Percentiles rank a stretch among this genome's conserved stretches.
phyloP scores from a whole-genome alignment of 2,113 vertebrate genomes.

The Hippolais icterina region DNA sequence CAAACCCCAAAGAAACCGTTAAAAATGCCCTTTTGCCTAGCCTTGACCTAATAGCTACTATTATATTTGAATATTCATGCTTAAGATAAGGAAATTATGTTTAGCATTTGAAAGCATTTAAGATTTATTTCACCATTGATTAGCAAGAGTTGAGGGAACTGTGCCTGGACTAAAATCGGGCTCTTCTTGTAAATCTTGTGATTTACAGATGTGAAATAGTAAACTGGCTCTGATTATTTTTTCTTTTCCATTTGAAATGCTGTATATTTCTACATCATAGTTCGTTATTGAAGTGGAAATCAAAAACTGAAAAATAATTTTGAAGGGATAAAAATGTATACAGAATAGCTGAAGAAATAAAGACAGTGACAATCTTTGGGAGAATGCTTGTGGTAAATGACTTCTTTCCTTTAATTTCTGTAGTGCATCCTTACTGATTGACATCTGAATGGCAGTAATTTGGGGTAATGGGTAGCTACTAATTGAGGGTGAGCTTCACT shows the following conservation, averaged over 20 bases:
- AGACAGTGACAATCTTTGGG: constrained; percentile 26
- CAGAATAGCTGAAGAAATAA: neutral
- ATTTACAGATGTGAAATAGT: neutral
- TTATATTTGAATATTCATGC: constrained; percentile 27
- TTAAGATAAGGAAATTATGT: constrained; percentile 19
- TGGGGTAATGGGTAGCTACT: constrained; percentile 66
- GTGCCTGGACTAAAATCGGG: neutral
- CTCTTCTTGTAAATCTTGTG: neutral
- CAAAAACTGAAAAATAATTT: neutral
- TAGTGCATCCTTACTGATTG: constrained; percentile 54
- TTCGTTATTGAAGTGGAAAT: neutral
- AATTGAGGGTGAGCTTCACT: constrained; percentile 65
- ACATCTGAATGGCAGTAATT: constrained; percentile 61
- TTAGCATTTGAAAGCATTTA: constrained; percentile 8
- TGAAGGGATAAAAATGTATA: neutral
- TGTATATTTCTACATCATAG: neutral
- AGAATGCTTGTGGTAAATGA: constrained; percentile 42
- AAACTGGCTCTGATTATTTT: neutral
- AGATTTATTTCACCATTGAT: neutral
- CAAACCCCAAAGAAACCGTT: neutral
- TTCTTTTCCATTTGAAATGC: neutral
- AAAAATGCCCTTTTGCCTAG: neutral
- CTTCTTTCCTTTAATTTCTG: constrained; percentile 55
- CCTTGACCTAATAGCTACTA: neutral
- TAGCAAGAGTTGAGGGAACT: neutral